Evolutionary conservation across 2,113 vertebrate species (phyloP).

Genomic region (Pterophyllum scalare): DNA sequence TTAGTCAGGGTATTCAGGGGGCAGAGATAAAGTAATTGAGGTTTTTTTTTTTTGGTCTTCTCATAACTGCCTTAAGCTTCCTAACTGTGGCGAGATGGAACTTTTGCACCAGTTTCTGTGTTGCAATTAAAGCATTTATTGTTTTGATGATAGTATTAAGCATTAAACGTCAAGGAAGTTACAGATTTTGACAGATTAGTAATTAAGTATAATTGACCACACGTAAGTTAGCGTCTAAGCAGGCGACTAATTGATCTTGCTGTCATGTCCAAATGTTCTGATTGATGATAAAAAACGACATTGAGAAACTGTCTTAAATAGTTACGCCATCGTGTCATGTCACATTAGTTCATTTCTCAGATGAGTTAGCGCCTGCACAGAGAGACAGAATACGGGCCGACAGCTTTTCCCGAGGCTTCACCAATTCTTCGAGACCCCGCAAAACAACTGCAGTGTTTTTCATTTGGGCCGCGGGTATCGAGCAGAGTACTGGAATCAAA

Average conservation of each 20-base stretch:
- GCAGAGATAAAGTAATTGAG: constrained; percentile 80
- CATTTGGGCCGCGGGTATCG: constrained; percentile 1
- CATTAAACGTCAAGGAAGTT: constrained; percentile 57
- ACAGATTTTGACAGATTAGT: constrained; percentile 65
- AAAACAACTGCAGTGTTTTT: constrained; percentile 1
- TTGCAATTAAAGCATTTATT: constrained; percentile 53
- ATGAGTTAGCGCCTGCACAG: constrained; percentile 28
- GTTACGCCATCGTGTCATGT: constrained; percentile 62
- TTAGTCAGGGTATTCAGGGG: constrained; percentile 78
- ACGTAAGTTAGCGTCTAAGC: constrained; percentile 70
- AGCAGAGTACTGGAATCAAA: neutral
- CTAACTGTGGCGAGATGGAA: constrained; percentile 48
- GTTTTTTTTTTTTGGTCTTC: constrained; percentile 44
- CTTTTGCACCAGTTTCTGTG: constrained; percentile 42
- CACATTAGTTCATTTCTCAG: constrained; percentile 61
- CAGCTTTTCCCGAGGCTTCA: constrained; percentile 31
- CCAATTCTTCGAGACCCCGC: neutral
- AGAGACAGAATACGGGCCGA: constrained; percentile 10
- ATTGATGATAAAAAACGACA: constrained; percentile 65
- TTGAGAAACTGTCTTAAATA: constrained; percentile 57
- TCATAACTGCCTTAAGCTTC: constrained; percentile 59
- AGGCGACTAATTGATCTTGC: constrained; percentile 65
- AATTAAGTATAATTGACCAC: constrained; percentile 74
- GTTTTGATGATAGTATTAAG: constrained; percentile 56
- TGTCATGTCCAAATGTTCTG: constrained; percentile 60